A percentile compares a stretch with the other conserved stretches of the same genome.
These are phyloP conservation scores for Mirza zaza DNA, from an alignment of 2,113 vertebrate species.

Conservation along the genomic window DNA sequence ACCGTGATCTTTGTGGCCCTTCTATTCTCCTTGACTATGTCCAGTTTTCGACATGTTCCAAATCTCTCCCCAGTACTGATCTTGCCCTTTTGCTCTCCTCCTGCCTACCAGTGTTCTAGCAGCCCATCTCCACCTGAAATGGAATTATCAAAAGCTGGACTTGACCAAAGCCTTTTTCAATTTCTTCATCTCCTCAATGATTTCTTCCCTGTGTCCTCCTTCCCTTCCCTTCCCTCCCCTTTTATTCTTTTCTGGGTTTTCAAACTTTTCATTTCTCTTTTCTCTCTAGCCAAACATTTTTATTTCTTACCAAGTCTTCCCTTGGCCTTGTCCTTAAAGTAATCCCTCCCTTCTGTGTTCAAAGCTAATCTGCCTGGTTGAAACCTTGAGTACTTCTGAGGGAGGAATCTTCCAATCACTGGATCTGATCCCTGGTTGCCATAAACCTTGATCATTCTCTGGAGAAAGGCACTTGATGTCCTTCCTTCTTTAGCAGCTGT, in stretches of 20 bases:
- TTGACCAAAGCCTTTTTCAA: not conserved
- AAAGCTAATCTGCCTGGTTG: not conserved
- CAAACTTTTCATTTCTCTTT: conserved; percentile 34
- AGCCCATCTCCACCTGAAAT: not conserved
- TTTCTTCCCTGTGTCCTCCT: not conserved
- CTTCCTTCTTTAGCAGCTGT: not conserved
- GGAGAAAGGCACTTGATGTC: conserved; percentile 1
- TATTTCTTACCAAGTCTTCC: not conserved
- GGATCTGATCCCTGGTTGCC: not conserved
- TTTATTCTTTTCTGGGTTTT: not conserved
- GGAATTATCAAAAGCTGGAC: not conserved
- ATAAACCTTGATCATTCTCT: conserved; percentile 7
- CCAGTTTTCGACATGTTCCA: not conserved
- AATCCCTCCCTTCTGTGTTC: not conserved
- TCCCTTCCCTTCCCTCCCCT: not conserved
- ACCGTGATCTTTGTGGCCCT: not conserved
- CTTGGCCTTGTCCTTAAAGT: not conserved
- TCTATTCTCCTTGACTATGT: not conserved
- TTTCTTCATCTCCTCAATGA: not conserved
- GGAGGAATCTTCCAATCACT: not conserved
- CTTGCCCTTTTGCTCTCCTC: not conserved
- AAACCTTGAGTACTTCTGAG: conserved; percentile 27
- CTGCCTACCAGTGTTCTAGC: no score
- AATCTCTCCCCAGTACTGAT: not conserved
- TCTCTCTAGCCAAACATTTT: not conserved